A percentile compares a stretch with the other conserved stretches of the same genome.
phyloP scores from a whole-genome alignment of 2,888 invertebrate species.

The Schizotus pectinicornis region DNA sequence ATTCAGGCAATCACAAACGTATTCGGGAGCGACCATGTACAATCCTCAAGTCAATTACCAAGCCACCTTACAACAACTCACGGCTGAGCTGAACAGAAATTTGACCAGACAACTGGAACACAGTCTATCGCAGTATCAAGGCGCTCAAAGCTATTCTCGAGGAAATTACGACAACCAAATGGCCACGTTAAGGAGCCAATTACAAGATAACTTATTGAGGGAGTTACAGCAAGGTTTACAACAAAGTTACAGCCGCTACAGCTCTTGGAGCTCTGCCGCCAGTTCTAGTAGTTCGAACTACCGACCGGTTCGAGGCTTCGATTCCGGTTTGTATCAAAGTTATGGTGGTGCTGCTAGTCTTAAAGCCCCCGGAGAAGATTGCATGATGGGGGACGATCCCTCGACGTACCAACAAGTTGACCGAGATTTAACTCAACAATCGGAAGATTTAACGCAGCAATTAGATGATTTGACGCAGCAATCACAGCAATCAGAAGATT shows the following conservation, averaged over 20 bases:
- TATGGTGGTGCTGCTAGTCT: neutral
- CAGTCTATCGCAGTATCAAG: slow-evolving; percentile 35
- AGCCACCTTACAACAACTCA: slow-evolving; percentile 44
- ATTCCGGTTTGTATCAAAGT: slow-evolving; percentile 6
- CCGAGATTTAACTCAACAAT: slow-evolving; percentile 40
- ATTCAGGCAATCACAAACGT: slow-evolving; percentile 27
- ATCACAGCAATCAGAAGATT: no score
- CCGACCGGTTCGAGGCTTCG: slow-evolving; percentile 38
- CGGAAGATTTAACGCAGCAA: slow-evolving; percentile 25
- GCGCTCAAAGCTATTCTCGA: slow-evolving; percentile 35
- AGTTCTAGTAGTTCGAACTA: slow-evolving; percentile 35
- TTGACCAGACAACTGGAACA: slow-evolving; percentile 49
- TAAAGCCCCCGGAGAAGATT: slow-evolving; percentile 12
- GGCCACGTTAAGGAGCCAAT: slow-evolving; percentile 44
- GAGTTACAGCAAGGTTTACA: slow-evolving; percentile 53
- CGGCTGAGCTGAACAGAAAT: slow-evolving; percentile 53
- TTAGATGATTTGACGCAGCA: slow-evolving; percentile 25
- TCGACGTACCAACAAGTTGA: slow-evolving; percentile 13
- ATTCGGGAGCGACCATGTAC: slow-evolving; percentile 15
- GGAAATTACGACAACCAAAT: slow-evolving; percentile 42
- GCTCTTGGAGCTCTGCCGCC: slow-evolving; percentile 42
- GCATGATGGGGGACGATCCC: slow-evolving; percentile 29
- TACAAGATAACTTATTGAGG: slow-evolving; percentile 49
- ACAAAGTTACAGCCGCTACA: slow-evolving; percentile 44
- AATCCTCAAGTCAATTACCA: slow-evolving; percentile 41